Conservation (phyloP, 2,797 vertebrate species). For the Intellagama lesueurii region DNA sequence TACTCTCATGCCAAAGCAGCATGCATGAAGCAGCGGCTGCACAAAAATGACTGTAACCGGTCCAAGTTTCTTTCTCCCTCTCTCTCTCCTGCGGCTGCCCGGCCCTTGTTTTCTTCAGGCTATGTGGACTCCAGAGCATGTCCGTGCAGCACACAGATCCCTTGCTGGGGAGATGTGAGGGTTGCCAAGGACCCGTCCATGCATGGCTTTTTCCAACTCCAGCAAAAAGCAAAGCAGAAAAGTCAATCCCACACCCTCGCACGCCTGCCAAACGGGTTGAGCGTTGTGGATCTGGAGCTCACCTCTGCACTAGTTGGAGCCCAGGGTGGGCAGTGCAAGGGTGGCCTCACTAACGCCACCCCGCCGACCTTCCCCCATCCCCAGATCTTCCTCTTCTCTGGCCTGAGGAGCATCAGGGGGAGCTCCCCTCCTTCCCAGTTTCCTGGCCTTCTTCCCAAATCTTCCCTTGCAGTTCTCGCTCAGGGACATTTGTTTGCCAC, state of each 20-base stretch:
- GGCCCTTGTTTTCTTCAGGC: background rate
- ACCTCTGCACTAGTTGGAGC: background rate
- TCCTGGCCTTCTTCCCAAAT: constrained; percentile 35
- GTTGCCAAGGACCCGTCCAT: background rate
- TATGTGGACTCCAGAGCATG: background rate
- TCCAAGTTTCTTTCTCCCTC: background rate
- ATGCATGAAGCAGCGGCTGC: background rate
- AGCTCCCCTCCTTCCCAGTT: background rate
- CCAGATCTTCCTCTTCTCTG: background rate
- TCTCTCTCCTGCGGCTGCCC: background rate
- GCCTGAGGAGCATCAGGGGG: background rate
- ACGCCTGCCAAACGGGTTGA: background rate
- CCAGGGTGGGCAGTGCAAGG: background rate
- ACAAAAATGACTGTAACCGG: background rate
- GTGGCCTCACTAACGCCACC: background rate
- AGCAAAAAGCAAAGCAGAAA: background rate
- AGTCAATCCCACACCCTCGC: background rate
- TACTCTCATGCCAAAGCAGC: background rate
- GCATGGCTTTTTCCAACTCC: no score
- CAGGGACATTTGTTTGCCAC: constrained; percentile 51
- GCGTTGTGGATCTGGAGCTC: background rate
- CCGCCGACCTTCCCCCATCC: background rate
- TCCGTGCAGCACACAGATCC: background rate
- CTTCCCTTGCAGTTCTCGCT: constrained; percentile 42
- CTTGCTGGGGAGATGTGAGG: background rate